Evolutionary conservation across 1,140 invertebrate genomes (phyloP), one percentile per base, ranked within the genome.

Genomic region (Drosophila hydei): DNA sequence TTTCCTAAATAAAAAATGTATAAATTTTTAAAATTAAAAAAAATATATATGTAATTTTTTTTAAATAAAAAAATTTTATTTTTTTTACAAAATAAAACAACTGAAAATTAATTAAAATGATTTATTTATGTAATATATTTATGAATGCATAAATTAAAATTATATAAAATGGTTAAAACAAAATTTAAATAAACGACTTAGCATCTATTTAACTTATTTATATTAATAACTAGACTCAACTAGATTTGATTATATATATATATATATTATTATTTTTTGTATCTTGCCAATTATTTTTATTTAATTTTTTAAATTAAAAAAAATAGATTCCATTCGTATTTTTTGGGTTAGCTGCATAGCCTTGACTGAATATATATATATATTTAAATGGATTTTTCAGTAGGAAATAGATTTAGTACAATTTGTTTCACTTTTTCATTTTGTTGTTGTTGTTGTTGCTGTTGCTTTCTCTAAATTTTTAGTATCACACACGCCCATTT

Each of bases 401-500:
- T 54, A 56, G 68, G 67, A 65, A 65, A 48, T 67, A 21, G 58
- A 33, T 50, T 63, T 70, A 70, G 60, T 56, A 64, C 67, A 63
- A 40, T 40, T n/a, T 40, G 2, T 40, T 59, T 59, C 73, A 33
- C 54, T 61, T 63, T 54, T 74, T 62, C 19, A 33, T 33, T 33
- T 59, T 56, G 59, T 42, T 55, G 43, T 76, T 75, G 43, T 76
- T 75, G 48, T 43, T 74, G 72, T 69, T 62, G 67, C 72, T 85
- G 76, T 81, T 75, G 81, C 78, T 75, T 62, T 56, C 38, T 76
- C 52, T 75, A 85, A 87, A 75, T 77, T 68, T 87, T 83, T 89
- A 87, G 83, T 88, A 88, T 88, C 81, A 87, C 81, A 89, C 84
- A 56, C 79, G 75, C 80, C 75, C 80, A 68, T 67, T 70, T 59